A percentile compares a stretch with the other conserved stretches of the same genome.
Evolutionary conservation across 2,797 vertebrate species (phyloP).

Genomic region (Sarcophilus harrisii): DNA sequence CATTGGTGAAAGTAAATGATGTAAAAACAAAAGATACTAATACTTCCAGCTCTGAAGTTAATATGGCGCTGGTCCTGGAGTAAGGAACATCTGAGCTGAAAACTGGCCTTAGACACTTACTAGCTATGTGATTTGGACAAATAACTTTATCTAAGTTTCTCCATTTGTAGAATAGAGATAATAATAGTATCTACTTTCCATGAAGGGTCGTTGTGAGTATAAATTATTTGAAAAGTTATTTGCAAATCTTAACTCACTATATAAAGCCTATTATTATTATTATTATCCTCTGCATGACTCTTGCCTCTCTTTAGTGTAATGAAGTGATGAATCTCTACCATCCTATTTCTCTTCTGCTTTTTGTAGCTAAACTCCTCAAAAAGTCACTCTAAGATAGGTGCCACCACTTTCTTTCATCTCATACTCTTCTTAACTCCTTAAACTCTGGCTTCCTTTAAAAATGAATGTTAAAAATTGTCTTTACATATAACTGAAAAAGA

Average conservation of each 20-base stretch:
- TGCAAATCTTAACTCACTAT: background rate
- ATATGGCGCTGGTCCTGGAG: background rate
- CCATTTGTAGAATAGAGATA: background rate
- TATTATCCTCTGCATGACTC: background rate
- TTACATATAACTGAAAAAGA: background rate
- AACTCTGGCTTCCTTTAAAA: background rate
- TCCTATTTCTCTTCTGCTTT: background rate
- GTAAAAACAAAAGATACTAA: background rate
- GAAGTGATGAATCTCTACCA: background rate
- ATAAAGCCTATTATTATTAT: background rate
- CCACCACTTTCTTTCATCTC: background rate
- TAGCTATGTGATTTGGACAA: background rate
- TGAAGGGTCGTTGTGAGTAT: background rate
- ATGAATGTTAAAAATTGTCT: background rate
- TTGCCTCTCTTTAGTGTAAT: background rate
- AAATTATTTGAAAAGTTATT: background rate
- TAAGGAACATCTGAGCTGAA: background rate
- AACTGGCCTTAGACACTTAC: background rate
- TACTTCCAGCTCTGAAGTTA: background rate
- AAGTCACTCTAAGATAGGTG: background rate
- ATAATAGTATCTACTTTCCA: background rate
- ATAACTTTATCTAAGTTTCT: background rate
- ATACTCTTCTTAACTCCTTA: background rate
- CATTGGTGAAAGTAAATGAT: background rate
- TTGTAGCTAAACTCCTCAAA: background rate